Base-by-base conservation (phyloP, 2,888 invertebrate genomes). In the Erebia epiphron region DNA sequence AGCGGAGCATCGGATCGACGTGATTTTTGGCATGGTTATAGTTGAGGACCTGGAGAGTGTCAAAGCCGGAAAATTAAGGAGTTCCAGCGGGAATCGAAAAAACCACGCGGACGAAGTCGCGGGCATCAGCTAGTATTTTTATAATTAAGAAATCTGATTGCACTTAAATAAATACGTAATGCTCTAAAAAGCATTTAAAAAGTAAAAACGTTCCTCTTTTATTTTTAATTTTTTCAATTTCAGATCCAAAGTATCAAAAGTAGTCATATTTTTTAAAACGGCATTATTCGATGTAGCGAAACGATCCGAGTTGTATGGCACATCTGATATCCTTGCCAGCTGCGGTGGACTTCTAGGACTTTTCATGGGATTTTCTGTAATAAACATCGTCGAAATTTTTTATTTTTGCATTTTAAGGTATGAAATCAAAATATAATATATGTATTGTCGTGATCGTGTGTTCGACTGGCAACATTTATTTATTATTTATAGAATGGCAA, bases 221-320 rank as follows among this genome's bases (percentile, higher is more conserved):
- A 21, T 21, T 46, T 5, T 18, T 43, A 43, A 1, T 52, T 52
- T 54, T 10, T 2, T 18, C 21, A 43, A 10, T 66, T 66, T 57
- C 21, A 66, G 66, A 3, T 66, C 18, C 14, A 66, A 57, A 57
- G 4, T 54, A 3, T 54, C 66, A 46, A 66, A 1, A 11, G 10
- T 66, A 11, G 94, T 94, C 72, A 93, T 96, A 63, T 96, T 95
- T 86, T 96, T 96, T 86, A 96, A 96, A 82, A 96, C 96, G 78
- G 94, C 95, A 11, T 95, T 95, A 81, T 96, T 95, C 79, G 93
- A 95, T 16, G 94, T 95, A 0, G 95, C 95, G 0, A 94, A 94
- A 50, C 91, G 95, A n/a, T 95, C 95, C 0, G 96, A 96, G 78
- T 85, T 96, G n/a, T 95, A 95, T 79, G 95, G 95, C 2, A 93